Base-by-base conservation (phyloP, 2,888 invertebrate genomes). In the Pyralis farinalis region DNA sequence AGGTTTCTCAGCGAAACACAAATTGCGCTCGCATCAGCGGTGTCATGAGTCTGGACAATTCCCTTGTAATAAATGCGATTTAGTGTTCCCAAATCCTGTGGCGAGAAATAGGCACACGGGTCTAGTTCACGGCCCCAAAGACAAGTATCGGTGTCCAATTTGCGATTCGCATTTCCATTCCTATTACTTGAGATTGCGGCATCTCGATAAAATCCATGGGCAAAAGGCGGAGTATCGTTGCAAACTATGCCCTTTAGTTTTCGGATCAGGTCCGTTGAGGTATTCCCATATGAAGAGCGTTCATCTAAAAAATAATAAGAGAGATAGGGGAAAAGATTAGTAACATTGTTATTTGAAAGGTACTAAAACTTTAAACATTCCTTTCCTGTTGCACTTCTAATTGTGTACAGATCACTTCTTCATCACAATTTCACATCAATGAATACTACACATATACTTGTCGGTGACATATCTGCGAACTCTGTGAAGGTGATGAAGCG, bases 1-100 rank as follows among this genome's bases (percentile, higher is more conserved):
- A 53, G 81, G 78, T 1, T 90, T 75, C 53, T 76, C 84, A 1
- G 72, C 71, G 9, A 68, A 69, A n/a, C 71, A 81, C 4, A 83
- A 84, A 31, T 64, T 88, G 21, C 65, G 75, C 31, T 66, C 82
- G 10, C 90, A 90, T 43, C 64, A 74, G 25, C 61, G 55, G 9
- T 57, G 62, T 35, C 90, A 90, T 44, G 69, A 79, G 30, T 57
- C 64, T 1, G 76, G 83, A 0, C 63, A 74, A 12, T 85, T 79
- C 40, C 53, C 63, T 6, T 90, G 90, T 49, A 43, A 76, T 0
- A 78, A 83, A 44, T 90, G 90, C 51, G 71, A 72, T 31, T 58
- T 66, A 7, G 60, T 79, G 0, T 88, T 89, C 43, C 43, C 70
- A 0, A 78, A 66, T 49, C 57, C 63, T 4, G 60, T 54, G 5